Evolutionary conservation across 2,888 invertebrate genomes (phyloP).

Genomic region (Anthophora plumipes): DNA sequence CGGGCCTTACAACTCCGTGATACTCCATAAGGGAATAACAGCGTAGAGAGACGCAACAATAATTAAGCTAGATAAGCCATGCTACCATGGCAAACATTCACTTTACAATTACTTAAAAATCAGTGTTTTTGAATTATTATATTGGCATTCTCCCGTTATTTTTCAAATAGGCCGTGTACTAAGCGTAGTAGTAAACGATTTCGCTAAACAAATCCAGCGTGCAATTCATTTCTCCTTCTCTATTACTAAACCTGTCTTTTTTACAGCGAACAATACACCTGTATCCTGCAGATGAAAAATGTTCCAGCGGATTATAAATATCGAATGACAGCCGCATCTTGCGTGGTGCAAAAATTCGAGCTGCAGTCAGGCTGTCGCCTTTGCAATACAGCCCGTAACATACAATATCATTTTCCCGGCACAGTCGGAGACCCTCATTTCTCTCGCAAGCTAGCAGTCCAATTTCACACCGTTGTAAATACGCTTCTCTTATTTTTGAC

Average conservation of each 20-base stretch:
- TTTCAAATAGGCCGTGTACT: too few relatives aligned
- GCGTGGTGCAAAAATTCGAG: conserved; percentile 57
- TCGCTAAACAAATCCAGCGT: conserved; percentile 34
- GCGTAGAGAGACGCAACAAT: too few relatives aligned
- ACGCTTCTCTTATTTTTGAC: conserved; percentile 83
- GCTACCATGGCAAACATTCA: too few relatives aligned
- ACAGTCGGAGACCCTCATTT: conserved; percentile 77
- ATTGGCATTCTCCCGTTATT: too few relatives aligned
- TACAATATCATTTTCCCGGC: conserved; percentile 79
- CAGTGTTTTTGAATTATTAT: too few relatives aligned
- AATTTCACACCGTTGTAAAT: conserved; percentile 84
- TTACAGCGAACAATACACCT: conserved; percentile 28
- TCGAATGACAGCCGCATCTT: conserved; percentile 64
- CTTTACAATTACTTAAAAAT: too few relatives aligned
- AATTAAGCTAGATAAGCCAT: too few relatives aligned
- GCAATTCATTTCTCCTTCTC: conserved; percentile 31
- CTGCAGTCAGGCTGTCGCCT: conserved; percentile 52
- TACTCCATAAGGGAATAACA: too few relatives aligned
- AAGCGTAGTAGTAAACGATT: too few relatives aligned
- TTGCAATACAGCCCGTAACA: conserved; percentile 70
- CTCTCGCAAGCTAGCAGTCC: conserved; percentile 80
- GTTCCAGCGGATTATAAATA: conserved; percentile 66
- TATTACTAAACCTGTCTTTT: conserved; percentile 36
- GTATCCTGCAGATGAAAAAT: conserved; percentile 31
- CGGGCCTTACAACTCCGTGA: too few relatives aligned